Base-by-base conservation (phyloP, 2,113 vertebrate species). In the Brachionichthys hirsutus region DNA sequence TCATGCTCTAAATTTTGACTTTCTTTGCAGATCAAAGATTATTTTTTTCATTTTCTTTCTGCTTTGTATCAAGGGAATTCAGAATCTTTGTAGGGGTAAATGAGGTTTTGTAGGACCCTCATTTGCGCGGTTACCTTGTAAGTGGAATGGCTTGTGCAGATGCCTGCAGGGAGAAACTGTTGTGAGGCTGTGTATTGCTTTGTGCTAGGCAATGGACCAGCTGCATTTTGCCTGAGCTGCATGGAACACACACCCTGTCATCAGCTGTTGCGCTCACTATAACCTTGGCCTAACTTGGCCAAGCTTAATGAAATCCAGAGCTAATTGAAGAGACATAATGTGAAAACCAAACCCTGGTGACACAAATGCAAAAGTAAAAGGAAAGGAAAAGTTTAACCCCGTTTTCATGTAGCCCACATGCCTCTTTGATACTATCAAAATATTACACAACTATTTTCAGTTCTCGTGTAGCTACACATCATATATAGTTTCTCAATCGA, bases 231-330 rank as follows among this genome's bases (percentile, higher is more conserved):
- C 75, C 71, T 72, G 64, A 82, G 76, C 66, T 77, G 81, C 77
- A 70, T 35, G 73, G 62, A 70, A 67, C 73, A 78, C 82, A 82
- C 83, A 49, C 75, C 79, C 86, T 36, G 64, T 81, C 73, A 65
- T 89, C 90, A 92, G 88, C 90, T 92, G 89, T 89, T 20, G 73
- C 82, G 76, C 82, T 83, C 80, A 66, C 84, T 82, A n/a, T n/a
- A 78, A 86, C 73, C 70, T 58, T 18, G 43, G 46, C 73, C 68
- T 54, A 49, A 63, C 48, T 52, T 54, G 51, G 65, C 56, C 56
- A 1, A 16, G 36, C 51, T 79, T 35, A 57, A n/a, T 24, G 19
- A 64, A 67, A 47, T 60, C 54, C 43, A 47, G 53, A 67, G 14
- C 40, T 70, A 67, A 62, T 44, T 63, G 48, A 67, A 40, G 17